Conservation (phyloP, 2,888 invertebrate species). For the Leistus spinibarbis region DNA sequence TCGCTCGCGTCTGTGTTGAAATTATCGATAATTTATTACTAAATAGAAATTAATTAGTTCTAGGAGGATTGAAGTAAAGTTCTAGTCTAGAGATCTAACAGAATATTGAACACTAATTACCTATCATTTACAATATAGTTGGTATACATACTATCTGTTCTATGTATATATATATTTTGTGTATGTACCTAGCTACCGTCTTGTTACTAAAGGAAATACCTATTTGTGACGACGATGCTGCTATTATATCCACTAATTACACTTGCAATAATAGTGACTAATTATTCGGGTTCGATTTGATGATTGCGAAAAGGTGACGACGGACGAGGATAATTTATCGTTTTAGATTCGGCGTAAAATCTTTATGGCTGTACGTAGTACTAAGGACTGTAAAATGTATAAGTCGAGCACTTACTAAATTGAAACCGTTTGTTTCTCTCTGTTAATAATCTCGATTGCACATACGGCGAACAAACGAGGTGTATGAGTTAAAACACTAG, state of each 20-base stretch:
- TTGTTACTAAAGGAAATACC: background rate
- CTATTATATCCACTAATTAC: background rate
- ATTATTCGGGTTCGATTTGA: background rate
- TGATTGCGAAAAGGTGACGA: background rate
- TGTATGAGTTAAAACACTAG: background rate
- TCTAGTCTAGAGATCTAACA: conserved; percentile 9
- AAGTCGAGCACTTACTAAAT: conserved; percentile 32
- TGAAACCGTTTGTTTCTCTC: conserved; percentile 25
- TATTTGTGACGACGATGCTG: background rate
- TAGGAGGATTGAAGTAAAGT: background rate
- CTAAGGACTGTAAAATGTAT: conserved; percentile 24
- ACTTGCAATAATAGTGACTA: background rate
- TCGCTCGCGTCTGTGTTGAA: background rate
- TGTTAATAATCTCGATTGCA: conserved; percentile 29
- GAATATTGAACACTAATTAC: conserved; percentile 28
- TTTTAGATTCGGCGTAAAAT: conserved; percentile 27
- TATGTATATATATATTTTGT: background rate
- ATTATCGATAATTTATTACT: conserved; percentile 29
- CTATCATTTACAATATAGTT: no score
- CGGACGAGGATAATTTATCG: background rate
- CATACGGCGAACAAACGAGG: background rate
- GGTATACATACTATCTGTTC: no score
- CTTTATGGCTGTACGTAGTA: conserved; percentile 11
- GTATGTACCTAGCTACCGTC: background rate
- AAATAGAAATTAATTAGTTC: conserved; percentile 32